Evolutionary conservation across 2,888 invertebrate species (phyloP), one percentile per base, ranked within the genome.

Genomic region (Osedax frankpressi): DNA sequence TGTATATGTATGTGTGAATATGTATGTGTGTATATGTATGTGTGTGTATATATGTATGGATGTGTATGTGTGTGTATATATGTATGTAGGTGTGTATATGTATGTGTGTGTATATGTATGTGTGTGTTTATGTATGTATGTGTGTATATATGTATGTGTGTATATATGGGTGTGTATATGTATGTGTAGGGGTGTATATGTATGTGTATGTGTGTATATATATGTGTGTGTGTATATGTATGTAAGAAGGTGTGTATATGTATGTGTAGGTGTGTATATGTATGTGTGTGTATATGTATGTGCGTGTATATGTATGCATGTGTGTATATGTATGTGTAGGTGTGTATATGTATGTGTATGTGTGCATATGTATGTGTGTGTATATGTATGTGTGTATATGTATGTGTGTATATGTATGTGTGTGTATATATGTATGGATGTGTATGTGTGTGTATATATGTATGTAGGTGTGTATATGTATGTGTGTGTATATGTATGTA

Each of bases 291-390:
- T 44, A 19, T 44, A 44, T 19, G 44, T 44, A 19, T 44, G 44
- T 44, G 44, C 44, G 44, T 44, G 6, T 6, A 11, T 44, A 44
- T 19, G 44, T 44, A 19, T 44, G 44, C n/a, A 44, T 6, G 3
- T 72, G 28, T 60, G 26, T 71, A 70, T 72, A 28, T 72, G 11
- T 27, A 3, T 27, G 65, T 72, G 72, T 27, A 3, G 60, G 67
- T 6, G 72, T 72, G 65, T 28, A 67, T 2, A 44, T 44, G 19
- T 44, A 19, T 11, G 44, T 44, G 19, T 44, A 44, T 19, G 44
- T 44, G 44, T 44, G 19, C n/a, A 44, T 44, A 44, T 11, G 44
- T 44, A 44, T 44, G 44, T 44, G 44, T 44, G 44, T 19, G 19
- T 44, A 44, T 44, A 44, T 44, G 44, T 44, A 44, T 44, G 19